Base-by-base conservation (phyloP, 2,113 vertebrate species). In the Actenoides hombroni region DNA sequence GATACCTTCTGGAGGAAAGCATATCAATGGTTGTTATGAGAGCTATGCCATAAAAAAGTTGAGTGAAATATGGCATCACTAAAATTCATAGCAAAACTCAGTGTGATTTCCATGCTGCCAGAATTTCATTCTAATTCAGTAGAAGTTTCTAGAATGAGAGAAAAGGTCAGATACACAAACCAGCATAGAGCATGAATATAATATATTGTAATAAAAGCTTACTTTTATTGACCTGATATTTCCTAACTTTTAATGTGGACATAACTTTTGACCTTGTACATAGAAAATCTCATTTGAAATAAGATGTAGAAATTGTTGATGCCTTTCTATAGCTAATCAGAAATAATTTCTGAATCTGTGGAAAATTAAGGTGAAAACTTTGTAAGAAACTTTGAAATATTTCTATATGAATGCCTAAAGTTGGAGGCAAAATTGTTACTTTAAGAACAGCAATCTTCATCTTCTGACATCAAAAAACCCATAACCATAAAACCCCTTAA, bases 141-240 rank as follows among this genome's bases (percentile, higher is more conserved):
- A 89, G 76, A 95, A 93, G 77, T 61, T 93, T 83, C 80, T 44
- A 53, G 79, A 86, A 77, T 71, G 53, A 92, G 80, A 48, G 16
- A 78, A 96, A 95, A 95, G 77, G 94, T 95, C 95, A 97, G 61
- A 73, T 64, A 64, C 39, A 49, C 86, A 86, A 88, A 88, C 60
- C 21, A 73, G 73, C 40, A 88, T 78, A 78, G 39, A 79, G 28
- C 10, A 49, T 37, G 40, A 88, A 59, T 29, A 70, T 42, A 48
- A 83, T 67, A 39, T 39, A 71, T 90, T 88, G 93, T 83, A 88
- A 68, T 71, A 29, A 70, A 83, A 64, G 28, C 49, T 86, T 77
- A n/a, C 10, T 81, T 86, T 95, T 91, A 84, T 61, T 88, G 61
- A 61, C 42, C 39, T 69, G 35, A 5, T 94, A 35, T 65, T 87